These are phyloP conservation scores for Paguma larvata DNA, from an alignment of 2,797 vertebrate genomes.

Conservation along the genomic window DNA sequence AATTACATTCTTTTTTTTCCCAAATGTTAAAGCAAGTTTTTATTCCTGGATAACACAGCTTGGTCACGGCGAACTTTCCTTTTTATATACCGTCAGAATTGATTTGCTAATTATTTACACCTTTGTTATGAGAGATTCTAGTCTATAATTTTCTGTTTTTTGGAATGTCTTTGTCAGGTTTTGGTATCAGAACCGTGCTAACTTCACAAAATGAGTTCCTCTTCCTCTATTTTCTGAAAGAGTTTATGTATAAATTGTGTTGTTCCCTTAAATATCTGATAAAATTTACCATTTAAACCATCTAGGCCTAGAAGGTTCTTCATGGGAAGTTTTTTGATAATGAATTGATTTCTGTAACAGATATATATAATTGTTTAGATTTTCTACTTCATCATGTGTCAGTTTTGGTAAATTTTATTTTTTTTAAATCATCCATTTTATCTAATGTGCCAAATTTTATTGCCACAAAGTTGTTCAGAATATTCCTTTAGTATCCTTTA, in stretches of 20 bases:
- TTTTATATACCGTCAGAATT: conserved; percentile 15
- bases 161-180: background rate
- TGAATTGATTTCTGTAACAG: conserved; percentile 26
- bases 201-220: background rate
- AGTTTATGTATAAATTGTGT: background rate
- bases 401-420: background rate
- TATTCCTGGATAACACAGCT: conserved; percentile 40
- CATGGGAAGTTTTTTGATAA: background rate
- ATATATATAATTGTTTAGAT: background rate
- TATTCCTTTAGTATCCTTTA: background rate
- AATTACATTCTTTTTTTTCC: background rate
- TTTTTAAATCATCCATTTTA: background rate
- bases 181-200: background rate
- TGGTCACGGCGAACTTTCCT: background rate
- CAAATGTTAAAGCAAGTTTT: conserved; percentile 54
- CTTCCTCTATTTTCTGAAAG: background rate
- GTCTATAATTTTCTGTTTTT: background rate
- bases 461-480: background rate
- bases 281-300: background rate
- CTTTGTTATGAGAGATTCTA: background rate
- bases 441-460: background rate
- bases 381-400: background rate
- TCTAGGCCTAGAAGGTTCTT: background rate
- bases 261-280: background rate
- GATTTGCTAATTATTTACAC: conserved; percentile 3